A percentile compares a stretch with the other conserved stretches of the same genome.
Conservation (phyloP, 1,140 invertebrate genomes). For the Atta cephalotes region DNA sequence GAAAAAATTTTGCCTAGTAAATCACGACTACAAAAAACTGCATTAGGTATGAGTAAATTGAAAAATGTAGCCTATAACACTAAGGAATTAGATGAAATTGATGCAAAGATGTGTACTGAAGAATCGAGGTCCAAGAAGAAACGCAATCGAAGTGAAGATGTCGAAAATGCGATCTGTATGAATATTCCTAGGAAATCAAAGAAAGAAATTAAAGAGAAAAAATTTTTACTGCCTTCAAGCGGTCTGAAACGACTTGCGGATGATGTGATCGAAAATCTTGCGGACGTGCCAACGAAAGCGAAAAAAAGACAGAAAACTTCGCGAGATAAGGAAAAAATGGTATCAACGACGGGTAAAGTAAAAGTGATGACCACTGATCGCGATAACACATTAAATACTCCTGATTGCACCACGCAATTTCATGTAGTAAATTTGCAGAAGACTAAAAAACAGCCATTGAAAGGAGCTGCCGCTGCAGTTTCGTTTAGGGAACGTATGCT, state of each 20-base stretch:
- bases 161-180: background rate
- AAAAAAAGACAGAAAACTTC: constrained; percentile 65
- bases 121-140: constrained; percentile 46
- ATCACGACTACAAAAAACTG: background rate
- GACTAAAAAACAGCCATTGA: constrained; percentile 46
- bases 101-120: constrained; percentile 35
- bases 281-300: constrained; percentile 62
- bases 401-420: constrained; percentile 76
- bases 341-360: constrained; percentile 57
- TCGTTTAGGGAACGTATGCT: constrained; percentile 76
- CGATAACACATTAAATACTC: constrained; percentile 47
- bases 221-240: background rate
- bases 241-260: constrained; percentile 72
- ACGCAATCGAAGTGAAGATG: background rate
- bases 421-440: constrained; percentile 70
- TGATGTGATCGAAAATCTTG: constrained; percentile 71
- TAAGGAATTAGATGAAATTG: constrained; percentile 21
- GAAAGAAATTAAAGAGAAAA: background rate
- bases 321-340: constrained; percentile 19
- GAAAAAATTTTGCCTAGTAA: background rate
- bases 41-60: constrained; percentile 32
- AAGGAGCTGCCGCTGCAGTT: background rate
- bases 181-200: background rate
- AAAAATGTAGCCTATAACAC: constrained; percentile 16
- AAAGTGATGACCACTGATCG: background rate